Conservation (phyloP, 1,140 invertebrate species). For the Pseudomyrmex cubaensis region DNA sequence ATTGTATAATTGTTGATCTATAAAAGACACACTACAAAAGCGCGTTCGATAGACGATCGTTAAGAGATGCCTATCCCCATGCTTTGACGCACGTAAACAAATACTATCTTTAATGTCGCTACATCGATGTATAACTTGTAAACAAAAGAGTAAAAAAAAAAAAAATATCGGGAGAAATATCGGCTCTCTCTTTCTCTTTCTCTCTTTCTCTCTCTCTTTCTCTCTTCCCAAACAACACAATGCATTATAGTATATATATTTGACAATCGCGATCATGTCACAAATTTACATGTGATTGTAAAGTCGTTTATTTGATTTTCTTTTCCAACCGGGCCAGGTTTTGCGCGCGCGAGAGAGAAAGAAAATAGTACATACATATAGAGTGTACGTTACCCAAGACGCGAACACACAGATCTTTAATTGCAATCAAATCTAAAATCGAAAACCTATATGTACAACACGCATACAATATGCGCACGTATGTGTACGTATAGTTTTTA, state of each 20-base stretch:
- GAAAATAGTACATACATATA: not conserved
- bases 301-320: constrained; percentile 3
- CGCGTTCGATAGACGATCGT: constrained; percentile 7
- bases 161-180: constrained; percentile 4
- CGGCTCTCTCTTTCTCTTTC: constrained; percentile 11
- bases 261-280: not conserved
- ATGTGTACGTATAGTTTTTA: not conserved
- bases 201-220: not conserved
- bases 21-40: not conserved
- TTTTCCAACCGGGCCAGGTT: not conserved
- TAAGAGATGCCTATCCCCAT: constrained; percentile 11
- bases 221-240: not conserved
- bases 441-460: not conserved
- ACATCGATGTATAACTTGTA: constrained; percentile 36
- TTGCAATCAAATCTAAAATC: not conserved
- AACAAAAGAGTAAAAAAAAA: constrained; percentile 15
- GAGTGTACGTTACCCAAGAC: not conserved
- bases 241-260: not conserved
- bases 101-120: constrained; percentile 38
- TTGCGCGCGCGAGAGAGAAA: not conserved
- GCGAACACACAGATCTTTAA: not conserved
- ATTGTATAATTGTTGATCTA: constrained; percentile 2
- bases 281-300: constrained; percentile 3
- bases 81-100: constrained; percentile 29
- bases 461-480: not conserved